These are phyloP conservation scores for Syngnathus rostellatus DNA, from an alignment of 2,797 vertebrate genomes.

Conservation along the genomic window DNA sequence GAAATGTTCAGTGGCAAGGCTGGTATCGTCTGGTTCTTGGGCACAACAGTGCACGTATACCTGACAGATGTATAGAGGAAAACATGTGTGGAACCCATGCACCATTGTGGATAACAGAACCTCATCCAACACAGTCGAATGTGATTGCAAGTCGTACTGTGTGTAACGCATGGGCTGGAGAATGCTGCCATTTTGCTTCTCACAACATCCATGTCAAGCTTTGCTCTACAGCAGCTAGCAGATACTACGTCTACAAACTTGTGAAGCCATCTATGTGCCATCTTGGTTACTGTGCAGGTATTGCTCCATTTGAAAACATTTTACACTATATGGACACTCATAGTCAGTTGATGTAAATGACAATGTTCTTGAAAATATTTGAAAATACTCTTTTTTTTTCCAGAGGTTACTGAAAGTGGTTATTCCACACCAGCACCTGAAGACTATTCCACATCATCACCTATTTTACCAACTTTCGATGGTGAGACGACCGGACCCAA, in stretches of 20 bases:
- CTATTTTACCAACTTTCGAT: no score
- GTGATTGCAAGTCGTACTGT: slow-evolving; percentile 32
- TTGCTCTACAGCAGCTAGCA: slow-evolving; percentile 28
- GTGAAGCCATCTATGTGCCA: rapidly evolving
- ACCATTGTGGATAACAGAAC: slow-evolving; percentile 37
- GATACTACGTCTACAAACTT: slow-evolving; percentile 56
- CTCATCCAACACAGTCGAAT: slow-evolving; percentile 32
- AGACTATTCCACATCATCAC: neutral
- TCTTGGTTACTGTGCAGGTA: slow-evolving; percentile 56
- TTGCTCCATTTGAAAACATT: neutral
- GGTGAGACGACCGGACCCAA: neutral
- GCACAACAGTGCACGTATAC: slow-evolving; percentile 34
- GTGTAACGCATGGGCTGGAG: rapidly evolving
- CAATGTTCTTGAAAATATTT: no score
- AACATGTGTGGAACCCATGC: slow-evolving; percentile 45
- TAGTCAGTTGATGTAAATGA: neutral
- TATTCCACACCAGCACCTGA: neutral
- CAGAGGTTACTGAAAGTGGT: neutral
- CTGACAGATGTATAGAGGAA: slow-evolving; percentile 32
- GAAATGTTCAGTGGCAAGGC: slow-evolving; percentile 20
- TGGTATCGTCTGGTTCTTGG: slow-evolving; percentile 56
- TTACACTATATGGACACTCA: neutral
- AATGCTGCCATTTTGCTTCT: neutral
- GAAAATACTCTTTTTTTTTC: neutral
- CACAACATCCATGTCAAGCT: slow-evolving; percentile 46